phyloP scores from a whole-genome alignment of 2,113 vertebrate species.

The Vimba vimba region DNA sequence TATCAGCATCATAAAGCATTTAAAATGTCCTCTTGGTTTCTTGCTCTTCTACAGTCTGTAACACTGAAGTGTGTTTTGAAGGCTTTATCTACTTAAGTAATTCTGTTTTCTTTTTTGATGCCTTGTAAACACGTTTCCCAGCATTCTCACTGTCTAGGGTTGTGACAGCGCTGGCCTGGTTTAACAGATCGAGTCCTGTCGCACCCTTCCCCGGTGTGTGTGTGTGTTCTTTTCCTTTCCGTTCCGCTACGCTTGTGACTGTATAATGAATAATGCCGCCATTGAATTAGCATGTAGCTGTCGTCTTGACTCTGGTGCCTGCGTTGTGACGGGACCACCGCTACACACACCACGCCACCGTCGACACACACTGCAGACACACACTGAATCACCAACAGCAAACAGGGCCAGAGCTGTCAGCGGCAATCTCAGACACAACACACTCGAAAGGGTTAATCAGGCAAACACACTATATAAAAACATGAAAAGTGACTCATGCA shows the following conservation, averaged over 20 bases:
- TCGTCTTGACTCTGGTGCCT: conserved; percentile 73
- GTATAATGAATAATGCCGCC: conserved; percentile 81
- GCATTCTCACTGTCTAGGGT: conserved; percentile 23
- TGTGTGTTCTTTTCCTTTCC: conserved; percentile 72
- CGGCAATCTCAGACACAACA: conserved; percentile 64
- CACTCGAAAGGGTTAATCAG: conserved; percentile 73
- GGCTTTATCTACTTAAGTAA: background rate
- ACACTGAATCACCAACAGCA: conserved; percentile 75
- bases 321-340: conserved; percentile 78
- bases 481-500: too few relatives aligned
- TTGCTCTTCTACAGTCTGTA: background rate
- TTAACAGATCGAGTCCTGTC: conserved; percentile 73
- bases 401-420: conserved; percentile 70
- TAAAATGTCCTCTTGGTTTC: background rate
- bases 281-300: conserved; percentile 84
- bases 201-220: conserved; percentile 69
- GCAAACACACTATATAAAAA: conserved; percentile 7
- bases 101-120: background rate
- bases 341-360: conserved; percentile 30
- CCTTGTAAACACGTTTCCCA: background rate
- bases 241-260: conserved; percentile 74
- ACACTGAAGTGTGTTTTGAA: background rate
- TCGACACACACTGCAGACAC: conserved; percentile 65
- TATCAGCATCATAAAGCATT: background rate
- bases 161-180: conserved; percentile 62